Conservation (phyloP, 2,113 vertebrate genomes). For the Anarrhichthys ocellatus region DNA sequence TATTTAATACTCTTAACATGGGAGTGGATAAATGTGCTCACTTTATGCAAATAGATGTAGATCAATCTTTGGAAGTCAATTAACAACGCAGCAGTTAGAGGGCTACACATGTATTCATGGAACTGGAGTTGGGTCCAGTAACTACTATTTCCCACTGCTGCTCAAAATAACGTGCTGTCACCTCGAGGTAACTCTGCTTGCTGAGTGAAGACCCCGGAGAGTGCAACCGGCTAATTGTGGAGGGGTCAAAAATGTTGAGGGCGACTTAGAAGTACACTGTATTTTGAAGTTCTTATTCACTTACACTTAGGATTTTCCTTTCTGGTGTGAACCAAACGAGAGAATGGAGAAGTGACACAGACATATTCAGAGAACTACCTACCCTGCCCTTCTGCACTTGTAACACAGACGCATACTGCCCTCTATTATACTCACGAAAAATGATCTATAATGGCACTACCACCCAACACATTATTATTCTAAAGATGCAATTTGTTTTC, state of each 20-base stretch:
- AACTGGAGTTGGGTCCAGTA: too few species aligned
- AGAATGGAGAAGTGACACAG: neutral
- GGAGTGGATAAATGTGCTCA: too few species aligned
- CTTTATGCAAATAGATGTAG: too few species aligned
- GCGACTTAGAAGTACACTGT: neutral
- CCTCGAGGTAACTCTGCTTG: neutral
- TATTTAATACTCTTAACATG: too few species aligned
- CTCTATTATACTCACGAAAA: neutral
- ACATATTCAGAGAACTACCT: conserved; percentile 5
- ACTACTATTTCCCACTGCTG: neutral
- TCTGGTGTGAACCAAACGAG: neutral
- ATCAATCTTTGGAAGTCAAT: too few species aligned
- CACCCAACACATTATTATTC: conserved; percentile 24
- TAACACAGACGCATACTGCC: neutral
- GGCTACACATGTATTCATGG: neutral
- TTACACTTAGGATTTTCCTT: neutral
- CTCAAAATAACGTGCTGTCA: conserved; percentile 3
- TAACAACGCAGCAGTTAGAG: neutral
- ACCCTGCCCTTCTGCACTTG: neutral
- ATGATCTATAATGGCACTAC: conserved; percentile 4
- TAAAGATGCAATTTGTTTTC: conserved; percentile 33
- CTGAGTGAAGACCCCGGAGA: neutral
- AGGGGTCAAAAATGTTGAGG: conserved; percentile 8
- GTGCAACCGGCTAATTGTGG: neutral
- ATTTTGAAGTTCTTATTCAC: neutral